Base-by-base conservation (phyloP, 2,797 vertebrate species). In the Cuculus canorus region DNA sequence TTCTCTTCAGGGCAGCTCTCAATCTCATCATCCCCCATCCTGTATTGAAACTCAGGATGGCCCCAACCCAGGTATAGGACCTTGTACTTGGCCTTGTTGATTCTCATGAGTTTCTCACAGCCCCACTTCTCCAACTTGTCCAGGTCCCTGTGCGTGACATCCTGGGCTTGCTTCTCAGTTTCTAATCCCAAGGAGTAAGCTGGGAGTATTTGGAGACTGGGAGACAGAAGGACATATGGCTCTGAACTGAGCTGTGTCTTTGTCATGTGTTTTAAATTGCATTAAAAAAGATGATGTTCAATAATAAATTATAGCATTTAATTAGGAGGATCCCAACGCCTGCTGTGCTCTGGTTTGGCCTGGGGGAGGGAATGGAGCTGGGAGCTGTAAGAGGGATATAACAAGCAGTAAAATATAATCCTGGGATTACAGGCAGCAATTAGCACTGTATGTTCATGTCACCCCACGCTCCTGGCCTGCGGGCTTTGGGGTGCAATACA, bases 91-190 rank as follows among this genome's bases (percentile, higher is more conserved):
- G n/a, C n/a, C n/a, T n/a, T n/a, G n/a, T n/a, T n/a, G n/a, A n/a
- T n/a, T n/a, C n/a, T n/a, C n/a, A n/a, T n/a, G n/a, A n/a, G n/a
- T n/a, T n/a, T n/a, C n/a, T n/a, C n/a, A n/a, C n/a, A n/a, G n/a
- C n/a, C n/a, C n/a, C n/a, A n/a, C n/a, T n/a, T n/a, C n/a, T n/a
- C n/a, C n/a, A n/a, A n/a, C n/a, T n/a, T n/a, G n/a, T n/a, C n/a
- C n/a, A n/a, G n/a, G n/a, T n/a, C n/a, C n/a, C n/a, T n/a, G n/a
- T n/a, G n/a, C n/a, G n/a, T n/a, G n/a, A n/a, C n/a, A n/a, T n/a
- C n/a, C n/a, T 0, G 5, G 50, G 23, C 16, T 77, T 7, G 2
- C 53, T 5, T 2, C n/a, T 54, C 0, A 0, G 19, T 88, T 17
- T 54, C n/a, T 76, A 28, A 43, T 23, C 28, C 52, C 15, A 7